These are phyloP conservation scores for Salticus scenicus DNA, from an alignment of 2,888 invertebrate species.

Conservation along the genomic window DNA sequence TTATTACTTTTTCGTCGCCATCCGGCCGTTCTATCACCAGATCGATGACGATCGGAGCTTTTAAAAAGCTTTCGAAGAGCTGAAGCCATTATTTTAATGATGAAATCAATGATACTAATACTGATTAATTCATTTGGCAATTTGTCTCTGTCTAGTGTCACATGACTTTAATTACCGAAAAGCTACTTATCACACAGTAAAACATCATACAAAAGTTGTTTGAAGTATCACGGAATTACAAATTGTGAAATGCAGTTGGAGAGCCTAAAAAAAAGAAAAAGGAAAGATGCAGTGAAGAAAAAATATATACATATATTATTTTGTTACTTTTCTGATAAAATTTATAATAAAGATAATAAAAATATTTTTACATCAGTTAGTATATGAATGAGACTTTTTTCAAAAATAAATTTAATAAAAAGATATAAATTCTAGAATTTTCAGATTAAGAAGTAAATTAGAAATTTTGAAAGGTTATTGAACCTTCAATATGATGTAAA, in stretches of 20 bases:
- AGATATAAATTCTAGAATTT: too few relatives aligned
- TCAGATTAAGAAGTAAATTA: too few relatives aligned
- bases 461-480: too few relatives aligned
- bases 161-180: background rate
- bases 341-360: too few relatives aligned
- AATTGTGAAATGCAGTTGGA: background rate
- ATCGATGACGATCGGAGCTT: constrained; percentile 50
- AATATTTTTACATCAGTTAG: too few relatives aligned
- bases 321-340: too few relatives aligned
- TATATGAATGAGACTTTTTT: too few relatives aligned
- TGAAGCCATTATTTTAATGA: constrained; percentile 59
- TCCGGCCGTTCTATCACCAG: constrained; percentile 48
- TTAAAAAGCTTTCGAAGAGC: constrained; percentile 67
- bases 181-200: background rate
- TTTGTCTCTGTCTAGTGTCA: background rate
- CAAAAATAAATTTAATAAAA: too few relatives aligned
- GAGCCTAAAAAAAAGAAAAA: background rate
- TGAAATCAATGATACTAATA: too few relatives aligned
- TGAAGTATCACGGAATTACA: background rate
- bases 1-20: constrained; percentile 45
- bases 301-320: background rate
- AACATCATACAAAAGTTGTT: background rate
- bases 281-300: background rate
- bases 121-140: constrained; percentile 20
- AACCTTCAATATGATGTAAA: too few relatives aligned